These are phyloP conservation scores for Petrosia ficiformis DNA, from an alignment of 37 sponge, comb jelly and placozoan species.

Conservation along the genomic window DNA sequence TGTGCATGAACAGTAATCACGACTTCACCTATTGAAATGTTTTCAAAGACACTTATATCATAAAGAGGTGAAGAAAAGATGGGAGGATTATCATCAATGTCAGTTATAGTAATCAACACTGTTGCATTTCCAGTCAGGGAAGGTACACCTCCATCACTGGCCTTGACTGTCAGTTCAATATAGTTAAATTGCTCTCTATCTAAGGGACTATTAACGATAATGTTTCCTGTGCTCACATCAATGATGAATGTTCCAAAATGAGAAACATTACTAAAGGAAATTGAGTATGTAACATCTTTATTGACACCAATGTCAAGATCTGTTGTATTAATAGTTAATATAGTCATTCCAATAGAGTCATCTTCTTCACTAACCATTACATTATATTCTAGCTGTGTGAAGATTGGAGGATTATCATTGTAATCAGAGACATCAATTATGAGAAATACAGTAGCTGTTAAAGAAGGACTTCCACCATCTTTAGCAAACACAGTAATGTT, in stretches of 20 bases:
- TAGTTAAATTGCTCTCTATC: conserved; percentile 33
- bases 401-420: conserved; percentile 66
- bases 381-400: conserved; percentile 10
- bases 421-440: conserved; percentile 40
- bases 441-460: conserved; percentile 40
- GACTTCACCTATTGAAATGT: neutral
- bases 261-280: neutral
- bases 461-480: conserved; percentile 46
- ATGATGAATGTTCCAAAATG: no score
- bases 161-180: conserved; percentile 7
- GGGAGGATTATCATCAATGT: conserved; percentile 38
- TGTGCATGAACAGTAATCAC: conserved; percentile 38
- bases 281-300: conserved; percentile 37
- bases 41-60: conserved; percentile 17
- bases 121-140: neutral
- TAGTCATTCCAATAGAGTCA: neutral
- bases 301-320: conserved; percentile 57
- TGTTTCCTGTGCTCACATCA: conserved; percentile 33
- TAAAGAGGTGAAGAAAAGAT: conserved; percentile 7
- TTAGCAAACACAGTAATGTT: conserved; percentile 29
- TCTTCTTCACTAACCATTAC: conserved; percentile 32
- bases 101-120: conserved; percentile 15
- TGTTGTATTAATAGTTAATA: conserved; percentile 42
- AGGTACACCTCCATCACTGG: conserved; percentile 26
- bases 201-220: conserved; percentile 22